phyloP scores from a whole-genome alignment of 2,113 vertebrate genomes.

The Aegithalos caudatus region DNA sequence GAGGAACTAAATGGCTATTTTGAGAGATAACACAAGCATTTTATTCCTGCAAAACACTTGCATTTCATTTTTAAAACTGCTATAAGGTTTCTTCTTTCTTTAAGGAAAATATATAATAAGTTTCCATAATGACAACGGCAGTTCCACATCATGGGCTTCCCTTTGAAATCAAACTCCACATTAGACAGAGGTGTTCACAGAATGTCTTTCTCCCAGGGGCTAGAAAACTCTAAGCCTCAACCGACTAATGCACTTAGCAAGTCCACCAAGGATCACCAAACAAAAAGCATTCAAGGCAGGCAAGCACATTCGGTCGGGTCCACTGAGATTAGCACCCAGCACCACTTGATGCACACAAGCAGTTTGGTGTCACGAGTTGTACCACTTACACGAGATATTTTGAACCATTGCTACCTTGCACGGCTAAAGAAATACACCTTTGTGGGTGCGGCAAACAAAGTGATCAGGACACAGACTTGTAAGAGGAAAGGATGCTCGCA shows the following conservation, averaged over 20 bases:
- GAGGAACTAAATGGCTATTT: background rate
- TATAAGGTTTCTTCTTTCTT: background rate
- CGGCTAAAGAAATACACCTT: background rate
- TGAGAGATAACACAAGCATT: background rate
- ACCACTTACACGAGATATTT: background rate
- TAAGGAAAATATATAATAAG: background rate
- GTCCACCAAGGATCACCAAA: slow-evolving; percentile 4
- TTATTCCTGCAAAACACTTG: background rate
- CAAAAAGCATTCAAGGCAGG: background rate
- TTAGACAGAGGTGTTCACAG: background rate
- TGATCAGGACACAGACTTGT: background rate
- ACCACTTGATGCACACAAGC: background rate
- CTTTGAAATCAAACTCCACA: background rate
- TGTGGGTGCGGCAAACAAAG: background rate
- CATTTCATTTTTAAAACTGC: background rate
- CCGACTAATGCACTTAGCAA: background rate
- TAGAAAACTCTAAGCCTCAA: slow-evolving; percentile 21
- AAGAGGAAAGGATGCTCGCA: background rate
- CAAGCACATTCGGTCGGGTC: background rate
- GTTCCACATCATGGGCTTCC: background rate
- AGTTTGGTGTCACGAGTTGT: background rate
- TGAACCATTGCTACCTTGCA: background rate
- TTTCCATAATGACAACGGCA: background rate
- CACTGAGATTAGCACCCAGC: background rate
- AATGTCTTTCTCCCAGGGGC: background rate